Evolutionary conservation across 2,113 vertebrate species (phyloP).

Genomic region (Coryphaenoides rupestris): DNA sequence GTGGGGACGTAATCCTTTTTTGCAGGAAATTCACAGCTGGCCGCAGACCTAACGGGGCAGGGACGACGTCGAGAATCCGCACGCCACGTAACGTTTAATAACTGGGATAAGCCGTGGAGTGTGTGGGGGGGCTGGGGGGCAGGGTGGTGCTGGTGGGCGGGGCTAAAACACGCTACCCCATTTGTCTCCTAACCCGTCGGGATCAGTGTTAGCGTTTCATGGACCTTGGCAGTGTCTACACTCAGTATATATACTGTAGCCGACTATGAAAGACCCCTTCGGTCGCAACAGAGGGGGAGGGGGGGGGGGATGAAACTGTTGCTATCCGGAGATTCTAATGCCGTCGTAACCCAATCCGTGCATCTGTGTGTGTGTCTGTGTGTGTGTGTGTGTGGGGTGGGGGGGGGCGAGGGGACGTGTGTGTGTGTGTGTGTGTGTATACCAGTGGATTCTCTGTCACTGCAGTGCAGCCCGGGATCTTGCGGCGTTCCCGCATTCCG

Average conservation of each 20-base stretch:
- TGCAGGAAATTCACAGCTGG: constrained; percentile 18
- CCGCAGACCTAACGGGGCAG: constrained; percentile 24
- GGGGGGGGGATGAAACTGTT: not conserved
- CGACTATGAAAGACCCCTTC: constrained; percentile 34
- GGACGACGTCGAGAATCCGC: not conserved
- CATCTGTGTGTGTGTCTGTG: not conserved
- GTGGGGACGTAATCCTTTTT: constrained; percentile 18
- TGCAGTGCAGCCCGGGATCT: constrained; percentile 45
- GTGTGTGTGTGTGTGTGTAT: constrained; percentile 38
- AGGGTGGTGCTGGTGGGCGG: constrained; percentile 3
- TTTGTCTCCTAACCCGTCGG: constrained; percentile 19
- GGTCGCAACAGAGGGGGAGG: not conserved
- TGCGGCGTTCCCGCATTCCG: constrained; percentile 56
- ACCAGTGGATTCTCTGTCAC: constrained; percentile 56
- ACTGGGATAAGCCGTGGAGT: constrained; percentile 19
- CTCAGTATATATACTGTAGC: constrained; percentile 20
- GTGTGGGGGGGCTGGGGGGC: not conserved
- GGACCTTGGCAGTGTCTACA: constrained; percentile 9
- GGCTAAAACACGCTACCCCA: constrained; percentile 18
- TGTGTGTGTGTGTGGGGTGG: too few species aligned
- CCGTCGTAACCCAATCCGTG: constrained; percentile 54
- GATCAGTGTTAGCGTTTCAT: constrained; percentile 37
- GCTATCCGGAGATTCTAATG: constrained; percentile 41
- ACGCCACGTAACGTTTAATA: constrained; percentile 21
- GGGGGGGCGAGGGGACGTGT: not conserved